Percentiles rank a stretch among this genome's conserved stretches.
Conservation (phyloP, 2,113 vertebrate genomes). For the Macquaria australasica region DNA sequence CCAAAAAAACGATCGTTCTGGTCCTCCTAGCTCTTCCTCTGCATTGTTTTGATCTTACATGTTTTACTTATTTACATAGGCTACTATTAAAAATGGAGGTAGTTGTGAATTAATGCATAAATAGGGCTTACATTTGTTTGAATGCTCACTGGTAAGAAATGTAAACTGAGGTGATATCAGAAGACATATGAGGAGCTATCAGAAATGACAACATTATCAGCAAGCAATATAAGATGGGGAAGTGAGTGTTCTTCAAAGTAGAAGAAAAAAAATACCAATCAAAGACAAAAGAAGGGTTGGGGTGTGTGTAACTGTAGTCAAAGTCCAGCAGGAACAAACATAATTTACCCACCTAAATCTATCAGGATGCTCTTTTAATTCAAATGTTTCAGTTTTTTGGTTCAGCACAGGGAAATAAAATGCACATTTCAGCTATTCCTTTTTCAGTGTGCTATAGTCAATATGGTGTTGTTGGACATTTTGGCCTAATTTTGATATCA, state of each 20-base stretch:
- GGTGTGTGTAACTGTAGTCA: too few species aligned
- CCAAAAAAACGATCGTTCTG: constrained; percentile 28
- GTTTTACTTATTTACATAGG: too few species aligned
- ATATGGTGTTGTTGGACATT: not conserved
- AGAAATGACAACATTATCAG: not conserved
- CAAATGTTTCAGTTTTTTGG: not conserved
- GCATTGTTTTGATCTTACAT: not conserved
- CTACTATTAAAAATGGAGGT: not conserved
- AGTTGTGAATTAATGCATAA: not conserved
- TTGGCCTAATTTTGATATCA: not conserved
- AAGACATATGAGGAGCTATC: too few species aligned
- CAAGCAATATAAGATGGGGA: not conserved
- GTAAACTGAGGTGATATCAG: not conserved
- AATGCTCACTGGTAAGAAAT: not conserved
- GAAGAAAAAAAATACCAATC: not conserved
- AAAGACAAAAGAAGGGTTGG: not conserved
- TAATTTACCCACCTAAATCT: not conserved
- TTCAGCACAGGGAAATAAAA: not conserved
- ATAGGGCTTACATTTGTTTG: not conserved
- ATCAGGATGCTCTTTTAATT: not conserved
- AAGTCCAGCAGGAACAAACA: not conserved
- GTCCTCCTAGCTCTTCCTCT: constrained; percentile 11
- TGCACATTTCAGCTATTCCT: not conserved
- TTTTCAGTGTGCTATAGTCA: not conserved
- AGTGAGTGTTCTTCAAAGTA: not conserved